A percentile compares a stretch with the other conserved stretches of the same genome.
Evolutionary conservation across 2,888 invertebrate genomes (phyloP).

Genomic region (Acanthosepion lycidas): DNA sequence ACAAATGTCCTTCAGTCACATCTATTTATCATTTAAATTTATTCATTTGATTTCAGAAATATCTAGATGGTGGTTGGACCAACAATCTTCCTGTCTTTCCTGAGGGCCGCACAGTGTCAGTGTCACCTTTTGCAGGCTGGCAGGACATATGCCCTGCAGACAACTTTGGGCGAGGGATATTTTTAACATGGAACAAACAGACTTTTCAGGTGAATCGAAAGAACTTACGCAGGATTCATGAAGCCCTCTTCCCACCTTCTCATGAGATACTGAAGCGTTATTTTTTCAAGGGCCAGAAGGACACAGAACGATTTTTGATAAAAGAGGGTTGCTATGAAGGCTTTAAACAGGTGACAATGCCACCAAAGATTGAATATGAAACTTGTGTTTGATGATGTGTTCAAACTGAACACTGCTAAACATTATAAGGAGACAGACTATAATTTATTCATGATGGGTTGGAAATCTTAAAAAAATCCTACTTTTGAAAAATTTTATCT

Average conservation of each 20-base stretch:
- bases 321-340: conserved; percentile 48
- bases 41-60: conserved; percentile 74
- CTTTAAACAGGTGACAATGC: not conserved
- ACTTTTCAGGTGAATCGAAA: conserved; percentile 70
- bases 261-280: conserved; percentile 67
- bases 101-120: conserved; percentile 87
- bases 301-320: conserved; percentile 71
- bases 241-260: conserved; percentile 74
- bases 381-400: not conserved
- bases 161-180: conserved; percentile 54
- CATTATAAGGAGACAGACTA: not conserved
- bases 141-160: conserved; percentile 90
- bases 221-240: conserved; percentile 69
- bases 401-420: not conserved
- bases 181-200: conserved; percentile 59
- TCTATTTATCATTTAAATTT: not conserved
- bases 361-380: not conserved
- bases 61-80: conserved; percentile 96
- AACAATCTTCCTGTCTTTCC: conserved; percentile 93
- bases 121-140: conserved; percentile 96
- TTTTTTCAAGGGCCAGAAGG: conserved; percentile 70
- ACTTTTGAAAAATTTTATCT: not conserved
- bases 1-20: too few species aligned
- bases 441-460: not conserved
- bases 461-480: not conserved